Evolutionary conservation across 2,888 invertebrate species (phyloP).

Genomic region (Dolichomitus sp.): DNA sequence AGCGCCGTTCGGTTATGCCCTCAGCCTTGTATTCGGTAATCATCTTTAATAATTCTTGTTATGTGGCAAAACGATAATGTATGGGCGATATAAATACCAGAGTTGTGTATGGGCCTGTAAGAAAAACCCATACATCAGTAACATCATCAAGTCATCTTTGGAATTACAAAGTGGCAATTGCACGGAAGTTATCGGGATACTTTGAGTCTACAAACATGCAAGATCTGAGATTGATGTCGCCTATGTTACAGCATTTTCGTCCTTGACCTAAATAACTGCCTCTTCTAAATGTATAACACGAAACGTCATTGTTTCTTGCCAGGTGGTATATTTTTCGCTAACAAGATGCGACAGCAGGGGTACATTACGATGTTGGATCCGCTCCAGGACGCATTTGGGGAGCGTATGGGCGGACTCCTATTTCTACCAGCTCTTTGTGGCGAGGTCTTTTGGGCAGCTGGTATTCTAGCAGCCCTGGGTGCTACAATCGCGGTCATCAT

Average conservation of each 20-base stretch:
- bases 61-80: not conserved
- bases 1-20: constrained; percentile 99
- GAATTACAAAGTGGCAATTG: not conserved
- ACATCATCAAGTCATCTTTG: not conserved
- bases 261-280: not conserved
- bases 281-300: not conserved
- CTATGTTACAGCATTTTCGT: not conserved
- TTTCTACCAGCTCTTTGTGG: constrained; percentile 99
- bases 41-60: constrained; percentile 6
- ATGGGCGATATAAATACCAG: not conserved
- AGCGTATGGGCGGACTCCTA: constrained; percentile 98
- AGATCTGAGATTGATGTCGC: not conserved
- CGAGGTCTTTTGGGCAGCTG: constrained; percentile 99
- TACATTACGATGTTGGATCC: constrained; percentile 99
- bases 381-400: constrained; percentile 98
- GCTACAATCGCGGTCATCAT: constrained; percentile 99
- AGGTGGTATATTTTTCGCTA: constrained; percentile 99
- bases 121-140: not conserved
- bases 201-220: not conserved
- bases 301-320: constrained; percentile 62
- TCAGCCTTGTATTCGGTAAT: constrained; percentile 97
- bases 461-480: constrained; percentile 98
- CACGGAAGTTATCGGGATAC: not conserved
- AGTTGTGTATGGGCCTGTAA: not conserved
- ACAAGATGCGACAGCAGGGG: constrained; percentile 98